Conservation (phyloP, 2,888 invertebrate genomes). For the Bombylius major region DNA sequence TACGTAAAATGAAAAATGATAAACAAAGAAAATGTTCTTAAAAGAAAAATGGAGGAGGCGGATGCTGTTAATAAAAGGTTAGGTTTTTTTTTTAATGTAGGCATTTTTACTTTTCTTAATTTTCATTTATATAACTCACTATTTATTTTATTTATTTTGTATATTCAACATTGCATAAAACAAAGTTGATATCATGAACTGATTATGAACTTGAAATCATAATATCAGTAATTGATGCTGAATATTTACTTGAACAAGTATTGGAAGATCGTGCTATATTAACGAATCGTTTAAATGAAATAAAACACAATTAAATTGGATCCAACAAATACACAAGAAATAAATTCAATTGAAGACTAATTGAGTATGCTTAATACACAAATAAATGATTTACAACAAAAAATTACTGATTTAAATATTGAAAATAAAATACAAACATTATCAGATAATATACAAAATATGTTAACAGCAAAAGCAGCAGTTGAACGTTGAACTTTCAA, state of each 20-base stretch:
- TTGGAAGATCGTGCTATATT: slow-evolving; percentile 56
- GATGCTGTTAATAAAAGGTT: slow-evolving; percentile 67
- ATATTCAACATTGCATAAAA: slow-evolving; percentile 33
- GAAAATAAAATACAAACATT: slow-evolving; percentile 55
- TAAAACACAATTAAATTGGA: slow-evolving; percentile 10
- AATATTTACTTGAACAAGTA: slow-evolving; percentile 60
- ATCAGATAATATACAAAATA: slow-evolving; percentile 59
- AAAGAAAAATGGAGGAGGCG: slow-evolving; percentile 80
- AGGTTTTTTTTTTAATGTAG: too few species aligned
- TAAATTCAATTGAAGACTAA: slow-evolving; percentile 26
- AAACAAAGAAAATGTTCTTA: slow-evolving; percentile 75
- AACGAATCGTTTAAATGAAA: slow-evolving; percentile 23
- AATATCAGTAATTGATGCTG: slow-evolving; percentile 62
- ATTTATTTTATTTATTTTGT: too few species aligned
- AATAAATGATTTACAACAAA: slow-evolving; percentile 67
- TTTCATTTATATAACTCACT: too few species aligned
- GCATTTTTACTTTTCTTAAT: too few species aligned
- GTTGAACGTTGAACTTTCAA: slow-evolving; percentile 42
- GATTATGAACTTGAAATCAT: slow-evolving; percentile 69
- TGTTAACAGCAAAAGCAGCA: slow-evolving; percentile 65
- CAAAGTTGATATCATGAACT: slow-evolving; percentile 44
- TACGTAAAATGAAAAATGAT: slow-evolving; percentile 68
- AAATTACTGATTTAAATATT: slow-evolving; percentile 63
- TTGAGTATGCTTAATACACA: slow-evolving; percentile 32
- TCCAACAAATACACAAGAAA: slow-evolving; percentile 12